phyloP scores from a whole-genome alignment of 2,797 vertebrate species.

The Tolypeutes matacus region DNA sequence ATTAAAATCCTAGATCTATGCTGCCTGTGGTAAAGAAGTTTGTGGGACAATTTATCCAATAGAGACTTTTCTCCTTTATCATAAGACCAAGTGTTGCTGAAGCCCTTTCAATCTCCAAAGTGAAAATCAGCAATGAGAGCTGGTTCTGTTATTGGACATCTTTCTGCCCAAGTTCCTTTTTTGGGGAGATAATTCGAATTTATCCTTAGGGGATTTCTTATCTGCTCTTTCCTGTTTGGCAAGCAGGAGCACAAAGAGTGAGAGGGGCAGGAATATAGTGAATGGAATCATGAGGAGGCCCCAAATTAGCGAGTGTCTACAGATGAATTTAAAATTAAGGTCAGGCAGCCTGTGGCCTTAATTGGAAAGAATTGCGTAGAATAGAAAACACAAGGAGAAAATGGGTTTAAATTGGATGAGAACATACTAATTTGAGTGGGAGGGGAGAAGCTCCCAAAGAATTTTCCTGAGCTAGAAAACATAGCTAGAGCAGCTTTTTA shows the following conservation, averaged over 20 bases:
- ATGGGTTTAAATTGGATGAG: not conserved
- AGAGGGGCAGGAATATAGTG: not conserved
- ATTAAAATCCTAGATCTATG: not conserved
- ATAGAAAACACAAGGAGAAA: not conserved
- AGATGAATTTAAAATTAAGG: not conserved
- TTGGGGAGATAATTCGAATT: slow-evolving; percentile 31
- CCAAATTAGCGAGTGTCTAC: not conserved
- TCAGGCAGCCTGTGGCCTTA: not conserved
- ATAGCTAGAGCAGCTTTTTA: too few relatives aligned
- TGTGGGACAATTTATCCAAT: not conserved
- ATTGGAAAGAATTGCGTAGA: not conserved
- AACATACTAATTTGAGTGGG: not conserved
- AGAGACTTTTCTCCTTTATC: not conserved
- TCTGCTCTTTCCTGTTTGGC: not conserved
- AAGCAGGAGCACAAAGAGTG: not conserved
- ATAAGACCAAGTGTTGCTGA: not conserved
- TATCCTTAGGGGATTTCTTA: not conserved
- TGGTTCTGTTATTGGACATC: not conserved
- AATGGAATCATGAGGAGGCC: not conserved
- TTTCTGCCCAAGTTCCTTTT: not conserved
- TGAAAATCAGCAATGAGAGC: not conserved
- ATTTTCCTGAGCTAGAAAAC: not conserved
- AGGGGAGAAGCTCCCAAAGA: not conserved
- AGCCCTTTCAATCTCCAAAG: not conserved
- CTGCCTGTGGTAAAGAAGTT: not conserved